Conservation (phyloP, 2,113 vertebrate species). For the Cyphomyrus discorhynchus region DNA sequence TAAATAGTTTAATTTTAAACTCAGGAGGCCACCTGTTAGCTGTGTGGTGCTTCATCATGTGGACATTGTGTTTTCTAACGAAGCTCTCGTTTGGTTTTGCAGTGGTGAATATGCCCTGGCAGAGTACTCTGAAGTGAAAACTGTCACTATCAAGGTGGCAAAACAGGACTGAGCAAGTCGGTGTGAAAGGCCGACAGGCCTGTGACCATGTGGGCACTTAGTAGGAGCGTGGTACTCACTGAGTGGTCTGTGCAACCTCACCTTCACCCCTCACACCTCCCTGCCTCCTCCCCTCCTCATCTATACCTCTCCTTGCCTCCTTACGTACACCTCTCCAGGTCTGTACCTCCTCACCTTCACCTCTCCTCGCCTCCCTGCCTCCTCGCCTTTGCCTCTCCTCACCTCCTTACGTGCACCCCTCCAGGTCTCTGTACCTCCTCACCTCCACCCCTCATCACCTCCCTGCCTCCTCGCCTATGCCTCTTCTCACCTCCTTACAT, state of each 20-base stretch:
- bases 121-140: conserved; percentile 89
- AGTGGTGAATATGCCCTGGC: conserved; percentile 86
- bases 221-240: not conserved
- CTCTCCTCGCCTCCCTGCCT: no score
- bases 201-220: not conserved
- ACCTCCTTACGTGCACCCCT: not conserved
- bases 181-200: not conserved
- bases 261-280: not conserved
- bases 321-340: not conserved
- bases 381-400: not conserved
- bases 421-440: no score
- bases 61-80: not conserved
- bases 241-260: not conserved
- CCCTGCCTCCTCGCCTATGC: not conserved
- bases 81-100: conserved; percentile 25
- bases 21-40: not conserved
- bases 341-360: not conserved
- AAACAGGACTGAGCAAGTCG: conserved; percentile 59
- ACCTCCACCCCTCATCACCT: not conserved
- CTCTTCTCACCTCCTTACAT: not conserved
- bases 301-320: not conserved
- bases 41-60: not conserved
- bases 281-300: not conserved
- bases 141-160: conserved; percentile 84
- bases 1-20: not conserved